Percentiles rank a stretch among this genome's conserved stretches.
These are phyloP conservation scores for Silurus meridionalis DNA, from an alignment of 2,113 vertebrate genomes.

Conservation along the genomic window DNA sequence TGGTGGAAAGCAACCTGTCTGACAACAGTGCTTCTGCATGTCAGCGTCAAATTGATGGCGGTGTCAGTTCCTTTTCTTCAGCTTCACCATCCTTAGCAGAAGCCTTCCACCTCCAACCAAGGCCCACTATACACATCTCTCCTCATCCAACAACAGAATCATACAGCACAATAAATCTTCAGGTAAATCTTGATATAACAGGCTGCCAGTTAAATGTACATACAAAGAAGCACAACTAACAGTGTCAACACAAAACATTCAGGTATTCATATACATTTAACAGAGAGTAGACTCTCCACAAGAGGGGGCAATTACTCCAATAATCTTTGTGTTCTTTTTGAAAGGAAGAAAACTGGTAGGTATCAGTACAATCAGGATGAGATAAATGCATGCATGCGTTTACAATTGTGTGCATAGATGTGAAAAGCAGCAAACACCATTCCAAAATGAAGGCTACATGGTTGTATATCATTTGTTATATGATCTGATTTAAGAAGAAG, in stretches of 20 bases:
- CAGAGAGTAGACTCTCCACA: background rate
- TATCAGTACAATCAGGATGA: background rate
- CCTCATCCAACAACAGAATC: constrained; percentile 36
- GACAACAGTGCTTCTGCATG: constrained; percentile 65
- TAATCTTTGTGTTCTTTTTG: background rate
- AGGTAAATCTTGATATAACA: constrained; percentile 31
- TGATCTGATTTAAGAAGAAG: too few species aligned
- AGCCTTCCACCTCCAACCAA: constrained; percentile 9
- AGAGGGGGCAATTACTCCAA: background rate
- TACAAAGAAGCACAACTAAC: background rate
- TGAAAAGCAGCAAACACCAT: background rate
- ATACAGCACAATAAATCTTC: constrained; percentile 14
- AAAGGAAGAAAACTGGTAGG: background rate
- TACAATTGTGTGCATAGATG: background rate
- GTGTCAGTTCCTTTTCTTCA: constrained; percentile 59
- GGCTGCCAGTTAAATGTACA: background rate
- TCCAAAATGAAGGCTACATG: background rate
- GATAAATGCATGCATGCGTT: background rate
- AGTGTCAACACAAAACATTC: background rate
- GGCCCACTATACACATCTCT: constrained; percentile 11
- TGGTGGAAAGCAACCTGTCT: constrained; percentile 66
- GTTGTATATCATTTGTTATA: too few species aligned
- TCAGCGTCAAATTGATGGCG: constrained; percentile 54
- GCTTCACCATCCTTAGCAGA: constrained; percentile 58
- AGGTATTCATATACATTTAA: background rate